Evolutionary conservation across 2,888 invertebrate species (phyloP).

Genomic region (Nycteola revayana): DNA sequence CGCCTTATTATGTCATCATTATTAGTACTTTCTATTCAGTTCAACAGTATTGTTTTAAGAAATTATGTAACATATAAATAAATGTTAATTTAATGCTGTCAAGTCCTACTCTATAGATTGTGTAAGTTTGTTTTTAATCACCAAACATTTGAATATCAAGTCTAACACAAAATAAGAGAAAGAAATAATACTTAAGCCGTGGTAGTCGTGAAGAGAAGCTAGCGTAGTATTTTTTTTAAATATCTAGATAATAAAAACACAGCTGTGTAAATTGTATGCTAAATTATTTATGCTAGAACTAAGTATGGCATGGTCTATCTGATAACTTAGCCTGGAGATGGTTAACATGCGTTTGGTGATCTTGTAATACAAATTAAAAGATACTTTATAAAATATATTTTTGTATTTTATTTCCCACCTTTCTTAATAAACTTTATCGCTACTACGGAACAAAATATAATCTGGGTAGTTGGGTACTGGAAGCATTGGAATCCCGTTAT

Average conservation of each 20-base stretch:
- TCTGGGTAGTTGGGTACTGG: too few relatives aligned
- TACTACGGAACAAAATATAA: too few relatives aligned
- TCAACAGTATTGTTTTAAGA: too few relatives aligned
- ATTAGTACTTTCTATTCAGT: too few relatives aligned
- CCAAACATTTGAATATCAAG: too few relatives aligned
- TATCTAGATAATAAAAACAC: conserved; percentile 36
- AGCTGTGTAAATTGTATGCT: conserved; percentile 66
- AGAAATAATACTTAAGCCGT: conserved; percentile 29
- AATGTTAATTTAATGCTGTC: too few relatives aligned
- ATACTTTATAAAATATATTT: conserved; percentile 47
- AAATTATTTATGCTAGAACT: conserved; percentile 72
- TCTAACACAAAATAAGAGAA: too few relatives aligned
- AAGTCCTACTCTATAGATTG: too few relatives aligned
- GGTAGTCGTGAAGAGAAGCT: conserved; percentile 32
- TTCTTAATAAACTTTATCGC: too few relatives aligned
- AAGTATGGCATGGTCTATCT: conserved; percentile 52
- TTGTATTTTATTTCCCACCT: conserved; percentile 16
- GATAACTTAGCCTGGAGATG: conserved; percentile 31
- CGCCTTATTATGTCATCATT: too few relatives aligned
- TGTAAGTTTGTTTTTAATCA: not conserved
- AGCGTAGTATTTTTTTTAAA: conserved; percentile 30
- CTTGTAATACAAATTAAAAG: conserved; percentile 63
- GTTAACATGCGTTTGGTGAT: conserved; percentile 42
- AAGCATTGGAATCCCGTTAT: too few relatives aligned
- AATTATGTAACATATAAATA: too few relatives aligned